A percentile compares a stretch with the other conserved stretches of the same genome.
Conservation (phyloP, 1,140 invertebrate species). For the Linepithema humile region DNA sequence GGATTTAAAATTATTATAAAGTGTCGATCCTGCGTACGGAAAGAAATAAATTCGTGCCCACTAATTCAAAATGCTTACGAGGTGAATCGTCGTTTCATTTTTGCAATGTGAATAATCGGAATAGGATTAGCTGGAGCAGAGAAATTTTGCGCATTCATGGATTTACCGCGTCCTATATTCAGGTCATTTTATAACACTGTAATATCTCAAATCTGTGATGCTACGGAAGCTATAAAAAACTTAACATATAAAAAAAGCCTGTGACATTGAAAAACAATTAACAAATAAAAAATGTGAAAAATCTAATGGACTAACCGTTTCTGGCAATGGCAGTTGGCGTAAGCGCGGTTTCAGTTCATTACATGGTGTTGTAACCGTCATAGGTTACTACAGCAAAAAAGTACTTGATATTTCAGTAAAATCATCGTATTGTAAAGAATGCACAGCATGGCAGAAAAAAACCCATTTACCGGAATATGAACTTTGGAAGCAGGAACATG, state of each 20-base stretch:
- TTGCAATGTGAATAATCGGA: neutral
- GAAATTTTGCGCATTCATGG: neutral
- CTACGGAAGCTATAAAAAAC: neutral
- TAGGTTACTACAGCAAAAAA: constrained; percentile 35
- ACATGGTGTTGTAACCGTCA: constrained; percentile 42
- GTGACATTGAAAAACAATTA: constrained; percentile 10
- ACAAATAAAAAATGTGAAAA: constrained; percentile 32
- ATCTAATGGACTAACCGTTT: constrained; percentile 54
- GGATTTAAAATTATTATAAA: constrained; percentile 15
- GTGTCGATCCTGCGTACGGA: neutral
- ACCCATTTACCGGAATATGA: neutral
- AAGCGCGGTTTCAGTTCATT: constrained; percentile 56
- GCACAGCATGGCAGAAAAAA: constrained; percentile 36
- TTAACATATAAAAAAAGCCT: constrained; percentile 13
- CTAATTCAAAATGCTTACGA: neutral
- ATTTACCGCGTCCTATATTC: neutral
- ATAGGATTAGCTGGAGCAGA: neutral
- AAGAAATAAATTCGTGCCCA: neutral
- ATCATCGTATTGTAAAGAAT: constrained; percentile 17
- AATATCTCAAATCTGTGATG: neutral
- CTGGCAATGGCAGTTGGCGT: constrained; percentile 63
- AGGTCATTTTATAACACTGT: neutral
- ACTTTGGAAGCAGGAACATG: neutral
- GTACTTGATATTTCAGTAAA: constrained; percentile 4
- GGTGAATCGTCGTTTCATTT: neutral